phyloP scores from a whole-genome alignment of 2,113 vertebrate species.

The Loxodonta africana region DNA sequence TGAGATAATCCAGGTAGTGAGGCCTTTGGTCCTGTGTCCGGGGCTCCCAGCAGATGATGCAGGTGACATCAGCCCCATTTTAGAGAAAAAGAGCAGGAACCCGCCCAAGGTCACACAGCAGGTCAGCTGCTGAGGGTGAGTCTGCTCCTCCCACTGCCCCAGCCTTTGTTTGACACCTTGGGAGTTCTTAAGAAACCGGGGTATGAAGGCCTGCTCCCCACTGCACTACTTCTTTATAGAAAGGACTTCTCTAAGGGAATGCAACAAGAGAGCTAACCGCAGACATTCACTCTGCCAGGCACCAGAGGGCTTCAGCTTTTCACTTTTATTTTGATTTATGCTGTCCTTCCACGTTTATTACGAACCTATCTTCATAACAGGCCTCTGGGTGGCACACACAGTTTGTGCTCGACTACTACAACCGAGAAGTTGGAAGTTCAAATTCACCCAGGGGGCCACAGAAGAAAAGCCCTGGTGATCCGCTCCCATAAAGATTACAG shows the following conservation, averaged over 20 bases:
- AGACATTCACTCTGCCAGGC: not conserved
- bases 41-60: accelerated
- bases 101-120: not conserved
- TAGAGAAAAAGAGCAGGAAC: not conserved
- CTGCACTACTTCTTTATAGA: not conserved
- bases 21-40: not conserved
- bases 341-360: accelerated
- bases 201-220: accelerated
- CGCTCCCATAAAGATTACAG: too few relatives aligned
- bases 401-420: too few relatives aligned
- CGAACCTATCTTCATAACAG: accelerated
- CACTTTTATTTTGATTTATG: not conserved
- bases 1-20: accelerated
- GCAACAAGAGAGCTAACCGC: not conserved
- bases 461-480: too few relatives aligned
- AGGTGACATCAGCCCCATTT: accelerated
- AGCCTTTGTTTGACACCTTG: too few relatives aligned
- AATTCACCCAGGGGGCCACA: too few relatives aligned
- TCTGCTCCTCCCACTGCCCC: accelerated
- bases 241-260: not conserved
- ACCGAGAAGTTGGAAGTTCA: too few relatives aligned
- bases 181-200: not conserved
- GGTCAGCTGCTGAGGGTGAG: not conserved
- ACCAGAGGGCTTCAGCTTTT: not conserved
- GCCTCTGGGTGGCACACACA: too few relatives aligned